Conservation (phyloP, 2,797 vertebrate genomes). For the Peromyscus eremicus region DNA sequence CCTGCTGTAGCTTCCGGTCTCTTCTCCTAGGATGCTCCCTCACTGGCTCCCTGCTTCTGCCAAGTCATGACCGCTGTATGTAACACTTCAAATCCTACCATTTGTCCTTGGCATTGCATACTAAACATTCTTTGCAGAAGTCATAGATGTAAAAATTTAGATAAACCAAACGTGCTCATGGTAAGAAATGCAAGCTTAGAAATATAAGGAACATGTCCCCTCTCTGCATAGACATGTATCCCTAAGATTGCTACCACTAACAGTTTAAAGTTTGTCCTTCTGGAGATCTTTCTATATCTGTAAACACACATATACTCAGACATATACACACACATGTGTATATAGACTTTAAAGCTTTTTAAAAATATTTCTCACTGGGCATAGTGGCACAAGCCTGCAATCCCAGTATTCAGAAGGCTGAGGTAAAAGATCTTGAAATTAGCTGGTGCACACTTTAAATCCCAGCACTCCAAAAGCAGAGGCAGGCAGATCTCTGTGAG, state of each 20-base stretch:
- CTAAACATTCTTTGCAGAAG: slow-evolving; percentile 56
- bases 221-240: neutral
- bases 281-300: neutral
- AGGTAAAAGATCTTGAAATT: neutral
- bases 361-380: neutral
- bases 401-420: neutral
- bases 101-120: neutral
- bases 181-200: slow-evolving; percentile 57
- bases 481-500: neutral
- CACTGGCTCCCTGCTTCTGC: neutral
- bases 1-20: neutral
- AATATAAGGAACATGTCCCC: slow-evolving; percentile 1
- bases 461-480: neutral
- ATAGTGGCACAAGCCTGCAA: neutral
- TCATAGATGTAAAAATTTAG: neutral
- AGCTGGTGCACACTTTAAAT: neutral
- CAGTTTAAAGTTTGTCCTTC: slow-evolving; percentile 1
- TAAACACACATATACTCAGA: neutral
- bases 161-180: slow-evolving; percentile 14
- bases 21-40: neutral
- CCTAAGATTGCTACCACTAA: neutral
- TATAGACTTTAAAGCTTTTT: neutral
- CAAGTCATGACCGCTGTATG: neutral
- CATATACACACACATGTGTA: neutral
- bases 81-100: neutral